phyloP scores from a whole-genome alignment of 2,888 invertebrate species.

The Euphydryas editha region DNA sequence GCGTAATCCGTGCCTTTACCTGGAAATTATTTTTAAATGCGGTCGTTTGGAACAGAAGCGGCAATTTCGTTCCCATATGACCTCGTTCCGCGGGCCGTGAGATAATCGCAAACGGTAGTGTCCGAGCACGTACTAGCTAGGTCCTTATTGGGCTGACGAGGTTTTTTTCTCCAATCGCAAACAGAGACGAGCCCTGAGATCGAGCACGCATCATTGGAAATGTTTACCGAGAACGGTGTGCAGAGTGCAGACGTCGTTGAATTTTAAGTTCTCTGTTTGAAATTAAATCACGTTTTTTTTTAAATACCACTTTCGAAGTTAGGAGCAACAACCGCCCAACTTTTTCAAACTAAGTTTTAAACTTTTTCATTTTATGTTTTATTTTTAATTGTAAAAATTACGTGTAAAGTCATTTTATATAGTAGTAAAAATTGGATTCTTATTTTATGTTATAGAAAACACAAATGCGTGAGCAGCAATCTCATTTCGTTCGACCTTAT shows the following conservation, averaged over 20 bases:
- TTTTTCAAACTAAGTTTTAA: background rate
- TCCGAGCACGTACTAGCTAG: constrained; percentile 69
- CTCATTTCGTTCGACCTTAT: constrained; percentile 20
- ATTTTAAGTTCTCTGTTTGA: constrained; percentile 26
- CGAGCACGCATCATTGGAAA: constrained; percentile 56
- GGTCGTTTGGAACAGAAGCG: constrained; percentile 63
- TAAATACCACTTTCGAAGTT: background rate
- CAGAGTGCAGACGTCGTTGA: constrained; percentile 25
- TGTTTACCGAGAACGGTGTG: constrained; percentile 52
- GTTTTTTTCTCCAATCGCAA: constrained; percentile 55
- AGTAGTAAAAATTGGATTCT: background rate
- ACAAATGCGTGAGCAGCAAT: constrained; percentile 10
- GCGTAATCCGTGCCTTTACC: constrained; percentile 62
- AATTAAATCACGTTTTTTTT: constrained; percentile 23
- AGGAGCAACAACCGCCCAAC: constrained; percentile 2
- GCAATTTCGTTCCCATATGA: constrained; percentile 74
- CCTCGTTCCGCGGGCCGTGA: constrained; percentile 75
- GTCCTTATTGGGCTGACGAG: constrained; percentile 73
- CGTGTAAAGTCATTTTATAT: background rate
- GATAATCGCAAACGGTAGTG: constrained; percentile 79
- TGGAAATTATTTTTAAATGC: constrained; percentile 57
- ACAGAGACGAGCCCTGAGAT: constrained; percentile 57
- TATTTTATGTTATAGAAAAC: constrained; percentile 1
- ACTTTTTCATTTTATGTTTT: background rate
- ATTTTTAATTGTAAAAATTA: background rate